Evolutionary conservation across 2,888 invertebrate genomes (phyloP).

Genomic region (Parochlus steinenii): DNA sequence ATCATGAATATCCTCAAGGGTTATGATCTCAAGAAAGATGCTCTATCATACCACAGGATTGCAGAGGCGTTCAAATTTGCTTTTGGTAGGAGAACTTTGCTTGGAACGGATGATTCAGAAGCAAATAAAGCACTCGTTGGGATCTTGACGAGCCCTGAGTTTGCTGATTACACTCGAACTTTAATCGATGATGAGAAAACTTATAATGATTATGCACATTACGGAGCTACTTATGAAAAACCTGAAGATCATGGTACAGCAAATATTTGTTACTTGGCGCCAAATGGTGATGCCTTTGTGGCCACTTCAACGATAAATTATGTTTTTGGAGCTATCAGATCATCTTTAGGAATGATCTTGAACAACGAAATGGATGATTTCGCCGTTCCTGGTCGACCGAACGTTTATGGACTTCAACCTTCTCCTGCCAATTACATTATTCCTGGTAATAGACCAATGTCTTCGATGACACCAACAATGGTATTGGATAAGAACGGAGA

Average conservation of each 20-base stretch:
- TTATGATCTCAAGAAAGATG: slow-evolving; percentile 17
- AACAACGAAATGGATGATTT: slow-evolving; percentile 14
- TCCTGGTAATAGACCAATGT: slow-evolving; percentile 70
- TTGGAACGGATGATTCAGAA: slow-evolving; percentile 49
- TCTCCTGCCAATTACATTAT: slow-evolving; percentile 69
- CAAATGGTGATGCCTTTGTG: slow-evolving; percentile 78
- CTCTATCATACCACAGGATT: slow-evolving; percentile 52
- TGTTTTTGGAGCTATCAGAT: neutral
- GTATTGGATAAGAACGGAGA: slow-evolving; percentile 46
- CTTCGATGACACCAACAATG: slow-evolving; percentile 80
- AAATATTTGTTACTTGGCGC: slow-evolving; percentile 65
- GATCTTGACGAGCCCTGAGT: slow-evolving; percentile 45
- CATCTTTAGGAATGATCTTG: slow-evolving; percentile 27
- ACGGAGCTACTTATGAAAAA: slow-evolving; percentile 45
- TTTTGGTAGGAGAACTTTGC: slow-evolving; percentile 64
- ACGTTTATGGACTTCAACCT: slow-evolving; percentile 56
- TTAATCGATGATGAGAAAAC: slow-evolving; percentile 38
- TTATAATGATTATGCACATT: slow-evolving; percentile 46
- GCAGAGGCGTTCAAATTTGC: slow-evolving; percentile 85
- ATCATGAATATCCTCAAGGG: slow-evolving; percentile 62
- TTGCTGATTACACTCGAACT: slow-evolving; percentile 36
- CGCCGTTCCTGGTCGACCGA: slow-evolving; percentile 29
- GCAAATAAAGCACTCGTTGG: slow-evolving; percentile 21
- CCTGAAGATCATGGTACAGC: slow-evolving; percentile 75
- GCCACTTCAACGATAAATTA: slow-evolving; percentile 79